phyloP scores from a whole-genome alignment of 2,888 invertebrate species.

The Adelognathus sp. region DNA sequence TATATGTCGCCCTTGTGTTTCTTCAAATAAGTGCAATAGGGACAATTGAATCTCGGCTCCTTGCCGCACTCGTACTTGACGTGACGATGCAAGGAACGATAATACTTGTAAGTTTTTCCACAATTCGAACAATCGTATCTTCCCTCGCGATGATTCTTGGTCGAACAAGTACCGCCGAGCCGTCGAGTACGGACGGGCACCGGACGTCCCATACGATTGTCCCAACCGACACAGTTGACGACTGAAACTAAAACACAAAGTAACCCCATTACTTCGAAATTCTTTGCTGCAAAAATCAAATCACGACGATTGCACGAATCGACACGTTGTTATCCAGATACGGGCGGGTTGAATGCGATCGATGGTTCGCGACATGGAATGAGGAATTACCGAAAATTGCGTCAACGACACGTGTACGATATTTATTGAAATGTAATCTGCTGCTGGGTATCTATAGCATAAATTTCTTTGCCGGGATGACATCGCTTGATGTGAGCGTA shows the following conservation, averaged over 20 bases:
- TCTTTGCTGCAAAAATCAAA: not conserved
- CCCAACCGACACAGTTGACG: conserved; percentile 4
- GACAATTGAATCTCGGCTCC: conserved; percentile 75
- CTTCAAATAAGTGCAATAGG: conserved; percentile 71
- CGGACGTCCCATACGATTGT: conserved; percentile 5
- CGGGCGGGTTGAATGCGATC: not conserved
- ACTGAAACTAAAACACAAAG: conserved; percentile 41
- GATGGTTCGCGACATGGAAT: not conserved
- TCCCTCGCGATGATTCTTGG: not conserved
- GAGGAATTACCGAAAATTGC: not conserved
- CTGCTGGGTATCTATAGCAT: conserved; percentile 6
- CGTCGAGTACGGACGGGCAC: not conserved
- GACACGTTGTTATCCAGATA: not conserved
- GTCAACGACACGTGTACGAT: not conserved
- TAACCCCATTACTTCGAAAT: not conserved
- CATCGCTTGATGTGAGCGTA: conserved; percentile 70
- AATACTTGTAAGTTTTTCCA: conserved; percentile 54
- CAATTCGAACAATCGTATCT: conserved; percentile 53
- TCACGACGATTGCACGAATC: too few species aligned
- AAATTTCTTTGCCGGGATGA: conserved; percentile 13
- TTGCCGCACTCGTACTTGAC: conserved; percentile 77
- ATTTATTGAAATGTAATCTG: not conserved
- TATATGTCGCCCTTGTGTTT: conserved; percentile 73
- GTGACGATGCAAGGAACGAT: conserved; percentile 55
- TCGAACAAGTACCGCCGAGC: not conserved